phyloP scores from a whole-genome alignment of 2,797 vertebrate genomes.

The Argentina silus region DNA sequence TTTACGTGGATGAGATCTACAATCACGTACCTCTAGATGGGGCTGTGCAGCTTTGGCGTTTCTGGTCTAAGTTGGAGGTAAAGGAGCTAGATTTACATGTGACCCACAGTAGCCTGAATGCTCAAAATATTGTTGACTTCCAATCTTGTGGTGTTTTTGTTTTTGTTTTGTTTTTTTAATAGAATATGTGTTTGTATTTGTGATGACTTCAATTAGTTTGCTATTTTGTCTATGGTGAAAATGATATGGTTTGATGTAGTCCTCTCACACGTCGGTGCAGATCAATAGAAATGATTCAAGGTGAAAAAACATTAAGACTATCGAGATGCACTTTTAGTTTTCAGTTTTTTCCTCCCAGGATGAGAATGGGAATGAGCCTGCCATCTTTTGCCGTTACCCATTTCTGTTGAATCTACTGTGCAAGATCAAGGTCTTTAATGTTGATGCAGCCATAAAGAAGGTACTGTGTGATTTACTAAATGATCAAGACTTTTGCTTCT shows the following conservation, averaged over 20 bases:
- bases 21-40: accelerated
- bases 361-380: slow-evolving; percentile 23
- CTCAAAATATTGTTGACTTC: no score
- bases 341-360: slow-evolving; percentile 55
- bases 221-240: background rate
- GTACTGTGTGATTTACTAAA: slow-evolving; percentile 36
- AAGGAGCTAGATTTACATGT: slow-evolving; percentile 12
- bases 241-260: no score
- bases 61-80: slow-evolving; percentile 50
- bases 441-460: slow-evolving; percentile 6
- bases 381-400: slow-evolving; percentile 72
- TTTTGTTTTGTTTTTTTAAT: background rate
- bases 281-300: background rate
- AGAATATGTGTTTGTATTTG: background rate
- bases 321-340: background rate
- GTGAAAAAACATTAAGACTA: background rate
- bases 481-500: background rate
- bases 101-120: no score
- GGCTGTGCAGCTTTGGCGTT: slow-evolving; percentile 50
- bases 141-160: background rate
- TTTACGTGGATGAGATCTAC: slow-evolving; percentile 63
- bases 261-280: background rate
- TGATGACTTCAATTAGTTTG: background rate
- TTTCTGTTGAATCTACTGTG: slow-evolving; percentile 64
- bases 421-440: slow-evolving; percentile 59